Conservation (phyloP, 1,140 invertebrate genomes). For the Homarus americanus region DNA sequence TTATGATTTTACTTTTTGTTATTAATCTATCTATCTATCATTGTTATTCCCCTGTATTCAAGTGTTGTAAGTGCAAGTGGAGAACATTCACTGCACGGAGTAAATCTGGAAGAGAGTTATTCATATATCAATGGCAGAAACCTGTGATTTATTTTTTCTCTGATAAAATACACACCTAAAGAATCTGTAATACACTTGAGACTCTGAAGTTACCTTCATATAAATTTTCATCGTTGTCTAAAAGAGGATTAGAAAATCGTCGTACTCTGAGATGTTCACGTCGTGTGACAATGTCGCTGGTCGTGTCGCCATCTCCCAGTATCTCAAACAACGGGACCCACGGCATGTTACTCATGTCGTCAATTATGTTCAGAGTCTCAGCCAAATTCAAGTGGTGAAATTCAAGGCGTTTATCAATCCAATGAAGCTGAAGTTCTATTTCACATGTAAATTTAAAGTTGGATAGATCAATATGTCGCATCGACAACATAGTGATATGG, state of each 20-base stretch:
- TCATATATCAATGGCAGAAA: too few relatives aligned
- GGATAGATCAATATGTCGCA: constrained; percentile 10
- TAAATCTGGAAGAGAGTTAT: too few relatives aligned
- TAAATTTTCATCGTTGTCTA: constrained; percentile 14
- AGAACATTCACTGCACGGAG: too few relatives aligned
- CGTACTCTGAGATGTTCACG: not conserved
- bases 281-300: not conserved
- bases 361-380: not conserved
- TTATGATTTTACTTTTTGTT: too few relatives aligned
- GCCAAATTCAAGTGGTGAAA: constrained; percentile 3
- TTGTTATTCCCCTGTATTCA: too few relatives aligned
- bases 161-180: too few relatives aligned
- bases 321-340: constrained; percentile 10
- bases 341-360: constrained; percentile 7
- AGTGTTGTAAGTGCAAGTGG: too few relatives aligned
- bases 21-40: too few relatives aligned
- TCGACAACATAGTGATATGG: not conserved
- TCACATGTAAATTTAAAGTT: constrained; percentile 32
- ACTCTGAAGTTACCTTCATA: not conserved
- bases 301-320: constrained; percentile 3
- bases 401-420: constrained; percentile 13
- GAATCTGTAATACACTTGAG: too few relatives aligned
- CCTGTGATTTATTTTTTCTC: too few relatives aligned
- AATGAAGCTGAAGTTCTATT: not conserved
- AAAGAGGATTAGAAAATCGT: not conserved